These are phyloP conservation scores for Drosophila pegasa DNA, from an alignment of 2,888 invertebrate species.

Conservation along the genomic window DNA sequence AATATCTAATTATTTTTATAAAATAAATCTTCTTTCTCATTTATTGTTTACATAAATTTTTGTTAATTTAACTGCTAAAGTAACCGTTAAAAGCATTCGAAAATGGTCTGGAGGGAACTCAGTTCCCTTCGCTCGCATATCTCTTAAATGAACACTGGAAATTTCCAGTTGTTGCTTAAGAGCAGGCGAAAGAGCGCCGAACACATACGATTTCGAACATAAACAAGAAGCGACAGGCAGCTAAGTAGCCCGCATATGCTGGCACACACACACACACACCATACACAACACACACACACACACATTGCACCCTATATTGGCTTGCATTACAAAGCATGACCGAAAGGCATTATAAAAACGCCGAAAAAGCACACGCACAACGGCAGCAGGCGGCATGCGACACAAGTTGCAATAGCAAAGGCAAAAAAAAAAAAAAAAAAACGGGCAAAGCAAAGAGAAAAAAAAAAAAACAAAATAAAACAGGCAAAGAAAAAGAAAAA, in stretches of 20 bases:
- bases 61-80: no score
- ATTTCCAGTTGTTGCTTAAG: slow-evolving; percentile 49
- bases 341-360: slow-evolving; percentile 59
- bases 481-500: slow-evolving; percentile 15
- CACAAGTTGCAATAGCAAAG: slow-evolving; percentile 34
- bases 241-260: slow-evolving; percentile 46
- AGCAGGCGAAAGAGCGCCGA: slow-evolving; percentile 35
- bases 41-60: no score
- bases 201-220: slow-evolving; percentile 60
- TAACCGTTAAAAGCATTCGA: not conserved
- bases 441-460: slow-evolving; percentile 3
- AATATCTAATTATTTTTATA: no score
- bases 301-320: slow-evolving; percentile 28
- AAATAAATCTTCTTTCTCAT: no score
- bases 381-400: slow-evolving; percentile 30
- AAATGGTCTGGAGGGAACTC: slow-evolving; percentile 5
- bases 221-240: slow-evolving; percentile 51
- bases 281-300: slow-evolving; percentile 15
- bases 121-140: not conserved
- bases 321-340: slow-evolving; percentile 55
- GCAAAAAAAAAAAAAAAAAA: not conserved
- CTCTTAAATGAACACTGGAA: slow-evolving; percentile 47
- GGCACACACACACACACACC: slow-evolving; percentile 14
- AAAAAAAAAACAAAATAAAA: slow-evolving; percentile 1
- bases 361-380: slow-evolving; percentile 47